These are phyloP conservation scores for Hippocampus barbouri DNA, from an alignment of 2,113 vertebrate species.

Conservation along the genomic window DNA sequence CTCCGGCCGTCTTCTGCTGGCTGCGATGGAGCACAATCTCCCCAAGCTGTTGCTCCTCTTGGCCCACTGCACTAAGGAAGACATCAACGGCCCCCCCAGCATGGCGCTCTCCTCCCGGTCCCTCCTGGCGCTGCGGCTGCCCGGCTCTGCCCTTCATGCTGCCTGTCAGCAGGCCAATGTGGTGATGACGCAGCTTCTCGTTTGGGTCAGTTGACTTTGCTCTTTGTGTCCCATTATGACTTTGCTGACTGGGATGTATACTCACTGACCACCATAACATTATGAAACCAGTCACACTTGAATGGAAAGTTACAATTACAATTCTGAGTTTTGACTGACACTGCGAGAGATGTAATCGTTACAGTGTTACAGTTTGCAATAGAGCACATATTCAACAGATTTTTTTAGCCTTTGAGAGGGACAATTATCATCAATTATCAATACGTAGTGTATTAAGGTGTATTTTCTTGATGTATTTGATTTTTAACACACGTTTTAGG, in stretches of 20 bases:
- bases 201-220: slow-evolving; percentile 77
- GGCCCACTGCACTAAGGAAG: slow-evolving; percentile 84
- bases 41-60: slow-evolving; percentile 80
- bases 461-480: too few relatives aligned
- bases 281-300: not conserved
- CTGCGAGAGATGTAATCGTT: not conserved
- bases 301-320: too few relatives aligned
- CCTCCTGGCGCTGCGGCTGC: slow-evolving; percentile 69
- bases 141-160: slow-evolving; percentile 80
- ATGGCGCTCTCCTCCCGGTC: slow-evolving; percentile 55
- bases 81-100: slow-evolving; percentile 73
- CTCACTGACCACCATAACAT: not conserved
- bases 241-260: not conserved
- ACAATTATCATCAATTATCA: not conserved
- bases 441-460: too few relatives aligned
- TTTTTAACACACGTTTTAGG: too few relatives aligned
- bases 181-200: slow-evolving; percentile 88
- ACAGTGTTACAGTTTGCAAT: not conserved
- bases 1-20: slow-evolving; percentile 75
- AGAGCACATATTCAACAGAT: not conserved
- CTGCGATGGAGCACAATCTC: slow-evolving; percentile 83
- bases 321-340: too few relatives aligned
- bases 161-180: slow-evolving; percentile 84
- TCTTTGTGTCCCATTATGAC: not conserved
- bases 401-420: not conserved